Conservation (phyloP, 2,888 invertebrate genomes). For the Bugula neritina region DNA sequence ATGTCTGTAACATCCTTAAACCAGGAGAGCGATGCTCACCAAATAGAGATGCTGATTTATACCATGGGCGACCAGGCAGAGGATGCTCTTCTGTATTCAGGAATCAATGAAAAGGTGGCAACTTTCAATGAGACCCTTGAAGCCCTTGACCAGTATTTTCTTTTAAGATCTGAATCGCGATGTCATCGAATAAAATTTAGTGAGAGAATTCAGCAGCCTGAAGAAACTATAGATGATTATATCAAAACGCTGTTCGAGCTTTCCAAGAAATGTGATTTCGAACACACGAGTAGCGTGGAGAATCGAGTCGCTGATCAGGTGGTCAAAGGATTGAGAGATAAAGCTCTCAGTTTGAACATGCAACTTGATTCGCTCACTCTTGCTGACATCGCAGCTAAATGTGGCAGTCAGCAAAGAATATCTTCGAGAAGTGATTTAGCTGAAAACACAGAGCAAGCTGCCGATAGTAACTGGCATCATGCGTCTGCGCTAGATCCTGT, state of each 20-base stretch:
- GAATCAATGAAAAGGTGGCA: background rate
- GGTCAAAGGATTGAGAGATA: background rate
- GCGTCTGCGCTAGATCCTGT: no score
- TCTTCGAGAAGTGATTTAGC: no score
- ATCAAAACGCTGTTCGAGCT: background rate
- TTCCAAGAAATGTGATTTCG: background rate
- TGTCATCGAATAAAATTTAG: background rate
- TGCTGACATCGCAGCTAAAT: no score
- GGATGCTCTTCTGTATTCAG: no score
- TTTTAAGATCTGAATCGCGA: background rate
- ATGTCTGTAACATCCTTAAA: background rate
- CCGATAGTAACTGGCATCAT: no score
- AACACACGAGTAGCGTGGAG: background rate
- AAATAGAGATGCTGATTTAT: background rate
- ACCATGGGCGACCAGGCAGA: background rate
- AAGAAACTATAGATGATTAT: background rate
- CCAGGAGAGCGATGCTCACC: background rate
- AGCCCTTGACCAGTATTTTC: background rate
- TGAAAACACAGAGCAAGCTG: no score
- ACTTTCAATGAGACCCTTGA: background rate
- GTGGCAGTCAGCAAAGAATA: no score
- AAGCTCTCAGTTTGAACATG: background rate
- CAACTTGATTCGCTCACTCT: background rate
- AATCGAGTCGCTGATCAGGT: background rate
- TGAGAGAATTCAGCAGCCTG: background rate